Conservation (phyloP, 2,797 vertebrate genomes). For the Hirundo rustica region DNA sequence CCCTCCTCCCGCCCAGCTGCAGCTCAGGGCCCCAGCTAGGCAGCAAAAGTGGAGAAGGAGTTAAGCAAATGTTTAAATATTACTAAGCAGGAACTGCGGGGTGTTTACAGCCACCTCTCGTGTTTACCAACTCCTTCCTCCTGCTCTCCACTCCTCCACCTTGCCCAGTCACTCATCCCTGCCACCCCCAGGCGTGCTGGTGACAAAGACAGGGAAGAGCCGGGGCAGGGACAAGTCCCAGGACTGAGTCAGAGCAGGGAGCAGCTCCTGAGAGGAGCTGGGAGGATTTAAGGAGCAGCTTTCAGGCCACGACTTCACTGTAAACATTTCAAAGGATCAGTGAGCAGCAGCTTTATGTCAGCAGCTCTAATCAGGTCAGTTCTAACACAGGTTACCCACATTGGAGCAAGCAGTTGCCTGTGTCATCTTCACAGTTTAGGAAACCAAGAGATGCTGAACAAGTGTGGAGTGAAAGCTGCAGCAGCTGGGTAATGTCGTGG, state of each 20-base stretch:
- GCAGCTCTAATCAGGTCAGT: background rate
- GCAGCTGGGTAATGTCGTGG: background rate
- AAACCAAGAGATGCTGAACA: background rate
- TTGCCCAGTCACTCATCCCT: background rate
- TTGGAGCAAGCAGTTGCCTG: background rate
- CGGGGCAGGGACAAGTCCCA: background rate
- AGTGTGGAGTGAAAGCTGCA: background rate
- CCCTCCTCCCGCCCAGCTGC: background rate
- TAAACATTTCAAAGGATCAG: background rate
- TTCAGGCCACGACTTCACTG: background rate
- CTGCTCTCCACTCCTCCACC: background rate
- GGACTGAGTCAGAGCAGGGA: background rate
- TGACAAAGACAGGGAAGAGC: background rate
- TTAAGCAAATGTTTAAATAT: constrained; percentile 24
- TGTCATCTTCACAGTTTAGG: background rate
- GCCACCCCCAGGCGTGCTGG: background rate
- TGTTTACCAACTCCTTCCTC: background rate
- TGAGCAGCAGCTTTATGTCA: background rate
- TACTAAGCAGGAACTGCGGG: background rate
- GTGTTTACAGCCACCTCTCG: background rate
- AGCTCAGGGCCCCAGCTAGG: background rate
- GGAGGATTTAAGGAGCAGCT: background rate
- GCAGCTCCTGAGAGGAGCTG: background rate
- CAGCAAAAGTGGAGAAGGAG: background rate
- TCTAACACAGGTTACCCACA: background rate